phyloP scores from a whole-genome alignment of 2,113 vertebrate species.

The Peucedramus taeniatus region DNA sequence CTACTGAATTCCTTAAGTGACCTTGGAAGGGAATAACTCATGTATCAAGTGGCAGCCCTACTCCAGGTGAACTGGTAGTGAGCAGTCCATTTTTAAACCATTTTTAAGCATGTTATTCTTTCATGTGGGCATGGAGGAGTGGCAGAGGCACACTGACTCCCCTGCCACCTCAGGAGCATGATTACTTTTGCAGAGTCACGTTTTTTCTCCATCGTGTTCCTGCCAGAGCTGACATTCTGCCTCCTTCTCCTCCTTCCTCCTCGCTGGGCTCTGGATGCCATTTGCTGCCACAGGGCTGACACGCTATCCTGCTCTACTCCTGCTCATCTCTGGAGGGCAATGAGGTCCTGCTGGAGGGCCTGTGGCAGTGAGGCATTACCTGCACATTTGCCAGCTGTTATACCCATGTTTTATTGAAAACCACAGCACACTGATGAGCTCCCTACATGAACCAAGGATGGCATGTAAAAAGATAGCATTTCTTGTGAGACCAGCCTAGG shows the following conservation, averaged over 20 bases:
- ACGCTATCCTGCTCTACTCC: accelerated
- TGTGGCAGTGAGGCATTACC: neutral
- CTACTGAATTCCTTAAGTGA: neutral
- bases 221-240: neutral
- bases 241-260: neutral
- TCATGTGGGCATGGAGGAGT: neutral
- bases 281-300: neutral
- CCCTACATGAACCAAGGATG: neutral
- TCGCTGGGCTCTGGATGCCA: neutral
- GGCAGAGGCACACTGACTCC: neutral
- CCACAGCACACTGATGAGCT: neutral
- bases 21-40: neutral
- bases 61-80: accelerated
- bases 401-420: neutral
- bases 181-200: neutral
- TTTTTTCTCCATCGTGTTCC: neutral
- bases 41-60: neutral
- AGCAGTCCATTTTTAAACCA: neutral
- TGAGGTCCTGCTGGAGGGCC: neutral
- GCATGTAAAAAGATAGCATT: neutral
- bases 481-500: neutral
- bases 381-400: neutral
- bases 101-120: neutral
- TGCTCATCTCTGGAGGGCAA: neutral
- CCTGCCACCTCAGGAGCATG: neutral